Base-by-base conservation (phyloP, 1,140 invertebrate species). In the Subanguina moxae region DNA sequence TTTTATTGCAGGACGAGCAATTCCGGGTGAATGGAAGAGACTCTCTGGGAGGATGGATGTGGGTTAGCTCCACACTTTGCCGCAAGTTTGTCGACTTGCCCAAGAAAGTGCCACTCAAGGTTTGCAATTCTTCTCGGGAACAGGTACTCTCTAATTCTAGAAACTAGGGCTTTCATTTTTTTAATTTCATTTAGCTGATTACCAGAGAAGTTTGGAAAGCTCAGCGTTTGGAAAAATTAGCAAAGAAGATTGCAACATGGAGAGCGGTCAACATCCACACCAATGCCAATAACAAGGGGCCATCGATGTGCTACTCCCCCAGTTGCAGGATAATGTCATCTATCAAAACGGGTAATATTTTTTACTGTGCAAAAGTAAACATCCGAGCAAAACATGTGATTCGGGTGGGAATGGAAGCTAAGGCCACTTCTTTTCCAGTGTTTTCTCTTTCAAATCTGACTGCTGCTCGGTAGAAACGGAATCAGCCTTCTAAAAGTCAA, bases 31-130 rank as follows among this genome's bases (percentile, higher is more conserved):
- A 78, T 61, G 67, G 63, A n/a, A 32, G 62, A n/a, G 72, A 45
- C 7, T 15, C n/a, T 21, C 27, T 76, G 38, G 74, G 74, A 28
- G 73, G 73, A 15, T 75, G 73, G 73, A n/a, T 72, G 13, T 75
- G 73, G 73, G 27, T 70, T 21, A 72, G 67, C 8, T 57, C 68
- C 48, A 62, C 62, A 25, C 63, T 65, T 13, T 45, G n/a, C 7
- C 57, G 65, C 1, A 19, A 30, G 0, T 21, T 45, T 59, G 59
- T 62, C 21, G 67, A 70, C 9, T 13, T 27, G 21, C 38, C 70
- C 1, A 45, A 73, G 46, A 75, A 62, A 25, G 72, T 63, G 23
- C 32, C 30, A 17, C 45, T 65, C 1, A 13, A 28, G 27, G 9
- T 56, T 3, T 23, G 13, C 13, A 23, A 3, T 56, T 3, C 28